These are phyloP conservation scores for Casuarius casuarius DNA, from an alignment of 2,113 vertebrate genomes.

Conservation along the genomic window DNA sequence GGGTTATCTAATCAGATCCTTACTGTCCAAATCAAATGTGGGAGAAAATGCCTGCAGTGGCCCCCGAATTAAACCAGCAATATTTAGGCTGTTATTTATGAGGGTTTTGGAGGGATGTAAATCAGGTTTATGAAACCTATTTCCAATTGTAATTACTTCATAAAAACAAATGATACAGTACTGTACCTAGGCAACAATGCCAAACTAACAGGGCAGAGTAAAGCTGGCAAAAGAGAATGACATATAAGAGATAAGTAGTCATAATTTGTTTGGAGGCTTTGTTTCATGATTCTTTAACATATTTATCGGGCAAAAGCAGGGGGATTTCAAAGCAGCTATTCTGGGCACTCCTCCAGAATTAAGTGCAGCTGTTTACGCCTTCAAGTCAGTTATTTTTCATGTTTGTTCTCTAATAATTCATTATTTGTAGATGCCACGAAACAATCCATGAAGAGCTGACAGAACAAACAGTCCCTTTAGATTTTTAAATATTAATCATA, in stretches of 20 bases:
- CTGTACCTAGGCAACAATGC: not conserved
- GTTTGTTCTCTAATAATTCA: conserved; percentile 60
- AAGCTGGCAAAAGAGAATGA: not conserved
- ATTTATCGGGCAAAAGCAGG: conserved; percentile 47
- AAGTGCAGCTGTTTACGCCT: conserved; percentile 58
- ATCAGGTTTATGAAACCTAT: conserved; percentile 31
- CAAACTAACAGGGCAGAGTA: conserved; percentile 8
- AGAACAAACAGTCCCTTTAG: conserved; percentile 29
- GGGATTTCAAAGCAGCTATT: conserved; percentile 60
- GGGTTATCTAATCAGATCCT: not conserved
- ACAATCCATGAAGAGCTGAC: not conserved
- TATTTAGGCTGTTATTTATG: not conserved
- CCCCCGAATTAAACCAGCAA: not conserved
- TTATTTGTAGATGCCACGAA: conserved; percentile 58
- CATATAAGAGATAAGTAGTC: conserved; percentile 42
- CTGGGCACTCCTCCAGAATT: conserved; percentile 54
- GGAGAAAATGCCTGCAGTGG: not conserved
- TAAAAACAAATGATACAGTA: not conserved
- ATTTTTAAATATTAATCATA: conserved; percentile 22
- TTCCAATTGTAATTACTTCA: conserved; percentile 12
- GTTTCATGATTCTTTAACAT: conserved; percentile 62
- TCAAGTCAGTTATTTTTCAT: conserved; percentile 62
- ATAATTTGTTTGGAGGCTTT: conserved; percentile 62
- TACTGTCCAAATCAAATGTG: not conserved
- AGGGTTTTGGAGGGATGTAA: not conserved